Evolutionary conservation across 2,797 vertebrate genomes (phyloP).

Genomic region (Propithecus deckenii): DNA sequence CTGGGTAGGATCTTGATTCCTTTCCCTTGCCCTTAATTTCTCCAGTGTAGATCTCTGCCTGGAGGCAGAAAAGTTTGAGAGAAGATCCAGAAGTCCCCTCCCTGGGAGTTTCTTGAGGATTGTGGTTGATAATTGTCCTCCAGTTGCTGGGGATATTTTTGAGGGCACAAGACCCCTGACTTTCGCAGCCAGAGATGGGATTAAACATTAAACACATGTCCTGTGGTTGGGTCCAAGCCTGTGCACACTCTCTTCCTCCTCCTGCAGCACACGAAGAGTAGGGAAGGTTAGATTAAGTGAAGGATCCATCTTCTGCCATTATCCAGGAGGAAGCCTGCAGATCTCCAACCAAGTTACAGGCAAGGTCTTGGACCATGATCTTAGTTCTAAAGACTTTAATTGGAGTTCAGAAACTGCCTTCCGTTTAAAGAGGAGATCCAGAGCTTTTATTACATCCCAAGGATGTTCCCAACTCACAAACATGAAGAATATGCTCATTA

Average conservation of each 20-base stretch:
- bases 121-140: neutral
- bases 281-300: fast-evolving
- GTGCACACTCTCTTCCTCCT: neutral
- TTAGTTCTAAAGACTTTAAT: neutral
- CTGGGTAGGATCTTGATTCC: fast-evolving
- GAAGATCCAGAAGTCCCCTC: neutral
- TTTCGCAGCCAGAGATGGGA: neutral
- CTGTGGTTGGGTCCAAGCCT: too few relatives aligned
- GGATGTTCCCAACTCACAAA: neutral
- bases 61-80: neutral
- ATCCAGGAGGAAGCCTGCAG: neutral
- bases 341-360: too few relatives aligned
- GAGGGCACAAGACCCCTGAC: neutral
- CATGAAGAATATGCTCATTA: neutral
- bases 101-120: neutral
- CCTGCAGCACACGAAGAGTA: too few relatives aligned
- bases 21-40: neutral
- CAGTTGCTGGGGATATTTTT: neutral
- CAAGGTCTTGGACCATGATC: neutral
- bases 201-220: fast-evolving
- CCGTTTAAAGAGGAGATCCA: neutral
- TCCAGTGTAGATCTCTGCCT: neutral
- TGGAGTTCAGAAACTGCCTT: neutral
- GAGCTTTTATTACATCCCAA: neutral
- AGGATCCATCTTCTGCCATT: neutral